phyloP scores from a whole-genome alignment of 2,113 vertebrate species.

The Hippocampus barbouri region DNA sequence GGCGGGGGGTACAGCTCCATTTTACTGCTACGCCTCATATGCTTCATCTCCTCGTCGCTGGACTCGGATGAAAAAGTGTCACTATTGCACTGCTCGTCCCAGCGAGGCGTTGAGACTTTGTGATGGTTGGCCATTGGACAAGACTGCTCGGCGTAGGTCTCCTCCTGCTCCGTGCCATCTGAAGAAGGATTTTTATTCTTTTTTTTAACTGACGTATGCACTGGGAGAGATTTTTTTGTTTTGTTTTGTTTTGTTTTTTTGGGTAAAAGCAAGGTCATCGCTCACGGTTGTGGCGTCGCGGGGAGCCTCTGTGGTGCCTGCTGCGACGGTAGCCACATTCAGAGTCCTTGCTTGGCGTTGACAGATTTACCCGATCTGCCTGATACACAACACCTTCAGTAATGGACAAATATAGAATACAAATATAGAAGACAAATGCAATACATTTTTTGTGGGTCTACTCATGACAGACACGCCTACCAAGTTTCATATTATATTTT shows the following conservation, averaged over 20 bases:
- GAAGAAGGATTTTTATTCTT: neutral
- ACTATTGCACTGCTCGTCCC: conserved; percentile 78
- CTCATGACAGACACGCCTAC: neutral
- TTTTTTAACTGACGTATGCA: neutral
- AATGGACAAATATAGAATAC: conserved; percentile 43
- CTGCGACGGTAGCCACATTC: conserved; percentile 74
- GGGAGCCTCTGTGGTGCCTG: conserved; percentile 70
- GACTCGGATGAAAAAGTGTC: conserved; percentile 78
- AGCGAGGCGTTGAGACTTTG: conserved; percentile 56
- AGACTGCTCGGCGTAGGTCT: conserved; percentile 74
- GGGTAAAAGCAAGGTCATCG: neutral
- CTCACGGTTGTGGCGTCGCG: conserved; percentile 78
- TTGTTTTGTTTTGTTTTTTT: neutral
- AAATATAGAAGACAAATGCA: neutral
- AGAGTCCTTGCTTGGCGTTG: conserved; percentile 79
- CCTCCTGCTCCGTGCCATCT: conserved; percentile 77
- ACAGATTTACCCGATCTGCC: conserved; percentile 87
- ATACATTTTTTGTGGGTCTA: neutral
- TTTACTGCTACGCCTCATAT: conserved; percentile 48
- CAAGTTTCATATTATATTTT: neutral
- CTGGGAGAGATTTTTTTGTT: neutral
- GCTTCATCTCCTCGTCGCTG: conserved; percentile 77
- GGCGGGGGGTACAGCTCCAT: conserved; percentile 50
- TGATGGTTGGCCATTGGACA: conserved; percentile 70
- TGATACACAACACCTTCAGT: conserved; percentile 77